Base-by-base conservation (phyloP, 2,888 invertebrate species). In the Eupithecia tripunctaria region DNA sequence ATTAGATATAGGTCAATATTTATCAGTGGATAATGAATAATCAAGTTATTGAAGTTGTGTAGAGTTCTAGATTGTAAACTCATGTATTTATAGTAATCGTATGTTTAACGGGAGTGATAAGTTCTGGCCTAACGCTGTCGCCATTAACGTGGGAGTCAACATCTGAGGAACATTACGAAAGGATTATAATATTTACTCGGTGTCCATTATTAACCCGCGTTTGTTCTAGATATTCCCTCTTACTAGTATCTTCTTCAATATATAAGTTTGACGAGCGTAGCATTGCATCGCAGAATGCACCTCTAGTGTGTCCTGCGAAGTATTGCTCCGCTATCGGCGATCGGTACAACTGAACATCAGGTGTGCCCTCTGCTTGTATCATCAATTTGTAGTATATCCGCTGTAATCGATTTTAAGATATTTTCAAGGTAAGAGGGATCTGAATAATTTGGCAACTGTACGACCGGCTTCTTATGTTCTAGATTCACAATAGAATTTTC, bases 41-140 rank as follows among this genome's bases (percentile, higher is more conserved):
- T 91, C 88, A 88, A 88, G 85, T 92, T 89, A 89, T 87, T 81
- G 73, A 88, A 87, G 87, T 93, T 91, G 90, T 89, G 91, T 93
- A 92, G 91, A 88, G 78, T 84, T 84, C 87, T 88, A 87, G 82
- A 79, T 81, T 84, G 83, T 87, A 85, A 85, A 85, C 85, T 85
- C 85, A 83, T 85, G 84, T 85, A 85, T 82, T 78, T 85, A 85
- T 82, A 81, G 77, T 83, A 83, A 82, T 84, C 77, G 80, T 78
- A 81, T 81, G 79, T 85, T 81, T 75, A 80, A 76, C 81, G 82
- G 78, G 82, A 78, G 85, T 86, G 87, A 87, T 88, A 88, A n/a
- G 84, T 83, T 79, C 76, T 86, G 92, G 92, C 92, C 92, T 92
- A 92, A 81, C 81, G 77, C 82, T 85, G 85, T 85, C 82, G 83